These are phyloP conservation scores for Drosophila nigromelanica DNA, from an alignment of 1,140 invertebrate species.

Conservation along the genomic window DNA sequence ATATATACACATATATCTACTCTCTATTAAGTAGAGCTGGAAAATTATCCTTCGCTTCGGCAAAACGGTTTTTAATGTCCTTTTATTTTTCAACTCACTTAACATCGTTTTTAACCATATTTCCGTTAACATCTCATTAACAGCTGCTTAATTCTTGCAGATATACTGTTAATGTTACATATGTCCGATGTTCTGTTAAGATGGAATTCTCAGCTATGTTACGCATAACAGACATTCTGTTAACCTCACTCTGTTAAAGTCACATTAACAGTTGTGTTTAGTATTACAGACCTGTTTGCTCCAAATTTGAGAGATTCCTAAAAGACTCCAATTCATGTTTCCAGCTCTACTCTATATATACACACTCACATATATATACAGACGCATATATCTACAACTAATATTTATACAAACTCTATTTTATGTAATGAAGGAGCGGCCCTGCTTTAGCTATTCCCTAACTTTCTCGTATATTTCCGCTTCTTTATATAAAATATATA, in stretches of 20 bases:
- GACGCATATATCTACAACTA: conserved; percentile 40
- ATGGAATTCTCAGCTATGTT: too few species aligned
- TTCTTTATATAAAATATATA: conserved; percentile 34
- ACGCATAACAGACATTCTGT: too few species aligned
- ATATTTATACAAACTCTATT: conserved; percentile 30
- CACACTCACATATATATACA: conserved; percentile 2
- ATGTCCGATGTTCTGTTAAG: too few species aligned
- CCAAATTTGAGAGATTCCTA: not conserved
- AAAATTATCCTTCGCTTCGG: too few species aligned
- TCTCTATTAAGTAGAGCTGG: conserved; percentile 21
- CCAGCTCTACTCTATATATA: conserved; percentile 26
- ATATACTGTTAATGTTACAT: not conserved
- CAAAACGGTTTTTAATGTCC: too few species aligned
- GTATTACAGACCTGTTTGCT: not conserved
- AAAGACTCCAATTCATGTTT: not conserved
- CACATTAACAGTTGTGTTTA: not conserved
- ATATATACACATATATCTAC: conserved; percentile 34
- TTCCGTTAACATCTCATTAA: not conserved
- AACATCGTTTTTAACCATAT: too few species aligned
- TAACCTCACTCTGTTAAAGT: not conserved
- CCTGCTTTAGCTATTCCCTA: conserved; percentile 23
- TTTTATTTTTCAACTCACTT: too few species aligned
- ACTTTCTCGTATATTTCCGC: conserved; percentile 39
- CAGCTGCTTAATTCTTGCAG: too few species aligned
- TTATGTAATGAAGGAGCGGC: conserved; percentile 37